A percentile compares a stretch with the other conserved stretches of the same genome.
Conservation (phyloP, 2,888 invertebrate genomes). For the Muschampia plurimacula region DNA sequence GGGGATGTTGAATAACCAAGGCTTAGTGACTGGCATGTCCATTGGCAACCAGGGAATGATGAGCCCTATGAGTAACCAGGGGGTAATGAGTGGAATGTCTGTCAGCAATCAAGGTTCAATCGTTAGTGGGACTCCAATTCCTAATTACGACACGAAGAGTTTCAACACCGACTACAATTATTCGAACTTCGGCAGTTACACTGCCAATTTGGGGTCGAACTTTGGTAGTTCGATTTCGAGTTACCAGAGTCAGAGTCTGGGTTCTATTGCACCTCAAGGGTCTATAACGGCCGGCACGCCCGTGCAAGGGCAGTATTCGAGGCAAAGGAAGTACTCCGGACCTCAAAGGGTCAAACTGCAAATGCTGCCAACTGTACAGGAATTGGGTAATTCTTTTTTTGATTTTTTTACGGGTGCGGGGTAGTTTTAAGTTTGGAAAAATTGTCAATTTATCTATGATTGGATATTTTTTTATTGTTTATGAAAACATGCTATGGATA, state of each 20-base stretch:
- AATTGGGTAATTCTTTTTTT: constrained; percentile 88
- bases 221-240: constrained; percentile 38
- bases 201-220: constrained; percentile 33
- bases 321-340: constrained; percentile 86
- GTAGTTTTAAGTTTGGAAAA: constrained; percentile 42
- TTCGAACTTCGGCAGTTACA: constrained; percentile 28
- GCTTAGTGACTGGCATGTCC: neutral
- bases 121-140: constrained; percentile 34
- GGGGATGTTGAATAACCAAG: neutral
- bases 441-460: neutral
- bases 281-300: constrained; percentile 64
- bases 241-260: constrained; percentile 41
- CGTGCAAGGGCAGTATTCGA: constrained; percentile 56
- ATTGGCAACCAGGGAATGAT: neutral
- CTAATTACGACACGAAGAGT: constrained; percentile 43
- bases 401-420: constrained; percentile 47
- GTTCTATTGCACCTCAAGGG: constrained; percentile 43
- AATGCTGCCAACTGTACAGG: constrained; percentile 89
- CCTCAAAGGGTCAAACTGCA: constrained; percentile 80
- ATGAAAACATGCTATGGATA: neutral
- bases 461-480: neutral
- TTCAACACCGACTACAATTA: constrained; percentile 41
- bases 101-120: constrained; percentile 26
- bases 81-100: constrained; percentile 18
- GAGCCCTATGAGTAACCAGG: constrained; percentile 14